Evolutionary conservation across 2,888 invertebrate species (phyloP).

Genomic region (Dicyrtomina minuta): DNA sequence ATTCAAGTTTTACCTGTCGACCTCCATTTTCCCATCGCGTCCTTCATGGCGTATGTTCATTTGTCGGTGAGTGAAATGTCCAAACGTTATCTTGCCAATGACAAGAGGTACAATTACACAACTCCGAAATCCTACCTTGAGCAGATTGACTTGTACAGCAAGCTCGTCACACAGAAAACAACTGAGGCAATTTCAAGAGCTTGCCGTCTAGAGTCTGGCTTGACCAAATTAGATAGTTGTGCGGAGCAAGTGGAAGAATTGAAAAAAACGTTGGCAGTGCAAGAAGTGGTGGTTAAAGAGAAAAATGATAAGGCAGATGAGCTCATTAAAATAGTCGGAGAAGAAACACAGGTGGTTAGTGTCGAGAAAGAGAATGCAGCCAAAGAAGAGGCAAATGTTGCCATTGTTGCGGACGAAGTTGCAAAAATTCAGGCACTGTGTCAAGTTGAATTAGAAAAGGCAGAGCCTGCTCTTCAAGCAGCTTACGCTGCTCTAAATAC

Average conservation of each 20-base stretch:
- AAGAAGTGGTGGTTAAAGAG: slow-evolving; percentile 88
- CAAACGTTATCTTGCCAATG: slow-evolving; percentile 80
- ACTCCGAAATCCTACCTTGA: slow-evolving; percentile 96
- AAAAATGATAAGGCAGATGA: slow-evolving; percentile 95
- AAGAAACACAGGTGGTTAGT: slow-evolving; percentile 92
- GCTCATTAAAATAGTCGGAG: slow-evolving; percentile 85
- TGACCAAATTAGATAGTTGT: slow-evolving; percentile 85
- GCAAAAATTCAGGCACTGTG: slow-evolving; percentile 87
- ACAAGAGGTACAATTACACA: slow-evolving; percentile 92
- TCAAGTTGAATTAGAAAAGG: slow-evolving; percentile 87
- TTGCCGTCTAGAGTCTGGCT: slow-evolving; percentile 83
- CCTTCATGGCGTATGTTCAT: slow-evolving; percentile 94
- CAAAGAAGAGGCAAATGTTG: slow-evolving; percentile 91
- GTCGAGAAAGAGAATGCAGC: slow-evolving; percentile 88
- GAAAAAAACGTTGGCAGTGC: slow-evolving; percentile 86
- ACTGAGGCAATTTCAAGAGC: slow-evolving; percentile 83
- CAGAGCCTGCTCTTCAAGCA: slow-evolving; percentile 88
- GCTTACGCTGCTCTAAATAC: slow-evolving; percentile 95
- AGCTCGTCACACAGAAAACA: slow-evolving; percentile 79
- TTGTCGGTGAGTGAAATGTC: slow-evolving; percentile 90
- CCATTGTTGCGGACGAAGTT: slow-evolving; percentile 88
- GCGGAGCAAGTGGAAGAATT: slow-evolving; percentile 89
- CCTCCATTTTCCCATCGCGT: slow-evolving; percentile 78
- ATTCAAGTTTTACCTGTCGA: slow-evolving; percentile 72
- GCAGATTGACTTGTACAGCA: slow-evolving; percentile 88